Evolutionary conservation across 1,140 invertebrate genomes (phyloP).

Genomic region (Formica selysi): DNA sequence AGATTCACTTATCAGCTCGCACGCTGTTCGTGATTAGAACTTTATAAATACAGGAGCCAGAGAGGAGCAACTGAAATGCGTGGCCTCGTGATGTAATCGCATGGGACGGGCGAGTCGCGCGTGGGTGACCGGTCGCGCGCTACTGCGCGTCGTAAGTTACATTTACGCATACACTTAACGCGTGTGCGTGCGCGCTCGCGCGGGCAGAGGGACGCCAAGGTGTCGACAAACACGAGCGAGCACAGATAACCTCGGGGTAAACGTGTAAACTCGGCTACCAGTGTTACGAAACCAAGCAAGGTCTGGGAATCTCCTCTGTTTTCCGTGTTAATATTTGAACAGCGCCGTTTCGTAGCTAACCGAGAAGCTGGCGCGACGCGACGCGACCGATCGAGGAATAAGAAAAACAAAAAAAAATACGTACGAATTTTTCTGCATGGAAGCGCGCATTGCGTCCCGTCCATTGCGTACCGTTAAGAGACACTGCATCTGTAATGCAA

Average conservation of each 20-base stretch:
- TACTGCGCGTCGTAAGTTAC: slow-evolving; percentile 59
- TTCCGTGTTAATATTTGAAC: slow-evolving; percentile 84
- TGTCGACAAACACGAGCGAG: slow-evolving; percentile 75
- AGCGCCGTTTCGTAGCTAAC: slow-evolving; percentile 67
- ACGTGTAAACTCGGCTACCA: slow-evolving; percentile 80
- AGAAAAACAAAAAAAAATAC: not conserved
- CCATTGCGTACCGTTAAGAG: slow-evolving; percentile 7
- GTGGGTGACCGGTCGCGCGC: slow-evolving; percentile 59
- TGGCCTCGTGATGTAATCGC: slow-evolving; percentile 48
- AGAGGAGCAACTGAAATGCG: not conserved
- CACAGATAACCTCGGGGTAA: slow-evolving; percentile 71
- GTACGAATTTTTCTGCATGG: slow-evolving; percentile 26
- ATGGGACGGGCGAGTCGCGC: slow-evolving; percentile 6
- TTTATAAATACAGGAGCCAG: slow-evolving; percentile 12
- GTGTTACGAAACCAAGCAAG: slow-evolving; percentile 81
- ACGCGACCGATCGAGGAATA: slow-evolving; percentile 11
- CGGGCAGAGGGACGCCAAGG: slow-evolving; percentile 50
- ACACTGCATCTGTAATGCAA: slow-evolving; percentile 35
- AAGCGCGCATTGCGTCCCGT: not conserved
- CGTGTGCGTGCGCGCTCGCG: not conserved
- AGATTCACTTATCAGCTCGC: slow-evolving; percentile 16
- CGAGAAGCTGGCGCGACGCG: slow-evolving; percentile 39
- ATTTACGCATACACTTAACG: slow-evolving; percentile 2
- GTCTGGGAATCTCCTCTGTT: slow-evolving; percentile 78
- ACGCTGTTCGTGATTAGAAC: not conserved